Conservation (phyloP, 2,888 invertebrate genomes). For the Pherbina coryleti region DNA sequence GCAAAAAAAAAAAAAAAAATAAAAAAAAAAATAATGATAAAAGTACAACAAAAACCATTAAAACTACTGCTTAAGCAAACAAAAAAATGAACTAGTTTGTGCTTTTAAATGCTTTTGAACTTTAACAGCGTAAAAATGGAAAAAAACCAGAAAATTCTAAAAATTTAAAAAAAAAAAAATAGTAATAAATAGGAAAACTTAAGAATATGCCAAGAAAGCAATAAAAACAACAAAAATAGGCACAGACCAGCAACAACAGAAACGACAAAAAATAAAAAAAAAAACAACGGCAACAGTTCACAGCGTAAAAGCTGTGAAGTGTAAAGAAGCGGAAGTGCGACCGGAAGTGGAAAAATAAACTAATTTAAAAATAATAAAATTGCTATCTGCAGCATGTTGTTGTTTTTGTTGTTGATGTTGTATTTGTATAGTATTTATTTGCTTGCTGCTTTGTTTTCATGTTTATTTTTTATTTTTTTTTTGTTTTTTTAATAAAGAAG, state of each 20-base stretch:
- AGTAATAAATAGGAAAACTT: not conserved
- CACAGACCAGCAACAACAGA: not conserved
- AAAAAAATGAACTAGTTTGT: slow-evolving; percentile 22
- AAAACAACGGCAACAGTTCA: not conserved
- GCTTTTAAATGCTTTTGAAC: slow-evolving; percentile 29
- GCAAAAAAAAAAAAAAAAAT: not conserved
- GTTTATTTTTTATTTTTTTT: not conserved
- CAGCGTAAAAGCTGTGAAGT: slow-evolving; percentile 18
- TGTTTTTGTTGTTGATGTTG: slow-evolving; percentile 8
- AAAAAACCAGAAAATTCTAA: not conserved
- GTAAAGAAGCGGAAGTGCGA: slow-evolving; percentile 36
- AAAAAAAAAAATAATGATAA: not conserved
- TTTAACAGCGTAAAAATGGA: not conserved
- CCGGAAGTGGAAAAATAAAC: slow-evolving; percentile 40
- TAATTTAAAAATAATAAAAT: slow-evolving; percentile 38
- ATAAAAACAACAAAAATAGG: not conserved
- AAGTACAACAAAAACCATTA: slow-evolving; percentile 19
- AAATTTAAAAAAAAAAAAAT: not conserved
- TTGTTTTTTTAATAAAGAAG: not conserved
- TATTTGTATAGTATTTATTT: not conserved
- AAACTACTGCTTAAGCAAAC: not conserved
- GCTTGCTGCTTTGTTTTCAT: not conserved
- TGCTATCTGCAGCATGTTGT: slow-evolving; percentile 26
- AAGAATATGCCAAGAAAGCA: slow-evolving; percentile 19
- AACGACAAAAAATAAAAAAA: not conserved